Evolutionary conservation across 2,888 invertebrate genomes (phyloP), one percentile per base, ranked within the genome.

Genomic region (Phyllotreta cruciferae): DNA sequence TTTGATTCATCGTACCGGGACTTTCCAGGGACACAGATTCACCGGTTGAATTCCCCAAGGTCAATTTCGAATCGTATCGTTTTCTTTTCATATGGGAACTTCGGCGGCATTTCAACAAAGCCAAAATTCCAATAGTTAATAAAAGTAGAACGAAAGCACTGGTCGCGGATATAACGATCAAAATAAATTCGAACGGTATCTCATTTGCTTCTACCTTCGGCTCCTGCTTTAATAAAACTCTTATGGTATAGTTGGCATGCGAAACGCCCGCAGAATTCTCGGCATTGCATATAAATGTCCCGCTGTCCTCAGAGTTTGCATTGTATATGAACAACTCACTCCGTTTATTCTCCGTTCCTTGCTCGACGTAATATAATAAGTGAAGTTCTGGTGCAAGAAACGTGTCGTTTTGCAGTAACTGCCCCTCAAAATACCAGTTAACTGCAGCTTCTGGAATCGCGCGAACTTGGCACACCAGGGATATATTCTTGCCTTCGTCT

Each of bases 231-330:
- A 90, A 84, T 68, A 92, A 85, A 52, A 93, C 87, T 67, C 88
- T 85, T 69, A 95, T 85, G 1, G 94, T 93, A 73, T 92, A 92
- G 79, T 95, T 94, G 63, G 91, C 89, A 70, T 87, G 88, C 0
- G 89, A 86, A 62, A 85, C 86, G 9, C 95, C 95, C 0, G 94
- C 95, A 10, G 89, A 86, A 78, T 95, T 95, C 76, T 92, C 92
- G 0, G 94, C 94, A 8, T 90, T 84, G 80, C 95, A 95, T 5
- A 90, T 87, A 78, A 92, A 94, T 9, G 90, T 91, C 2, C 94
- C 94, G 75, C 93, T 93, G 77, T 93, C 91, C 68, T 90, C 90
- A 44, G 85, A 85, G 35, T 88, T 89, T 41, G 90, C 88, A 77
- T 91, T 90, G 75, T 88, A 88, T 73, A 93, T 90, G 74, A 89